Evolutionary conservation across 2,113 vertebrate genomes (phyloP).

Genomic region (Nesoenas mayeri): DNA sequence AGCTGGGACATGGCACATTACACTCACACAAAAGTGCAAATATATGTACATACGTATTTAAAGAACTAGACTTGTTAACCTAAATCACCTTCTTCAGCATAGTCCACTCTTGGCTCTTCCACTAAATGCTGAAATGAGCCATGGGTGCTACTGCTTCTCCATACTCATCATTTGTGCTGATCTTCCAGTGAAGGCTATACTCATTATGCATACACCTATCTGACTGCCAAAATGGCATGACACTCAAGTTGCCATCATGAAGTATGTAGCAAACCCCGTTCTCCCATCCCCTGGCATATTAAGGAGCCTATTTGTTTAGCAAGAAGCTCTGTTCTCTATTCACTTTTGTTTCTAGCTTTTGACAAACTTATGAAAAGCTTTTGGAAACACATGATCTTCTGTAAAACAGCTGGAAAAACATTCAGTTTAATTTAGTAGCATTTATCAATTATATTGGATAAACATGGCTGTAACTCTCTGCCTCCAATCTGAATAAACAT

Average conservation of each 20-base stretch:
- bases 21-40: neutral
- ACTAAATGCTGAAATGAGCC: neutral
- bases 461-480: neutral
- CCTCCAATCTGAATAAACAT: neutral
- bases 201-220: neutral
- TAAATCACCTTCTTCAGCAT: neutral
- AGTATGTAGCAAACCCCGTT: neutral
- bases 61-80: neutral
- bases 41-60: rapidly evolving
- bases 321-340: neutral
- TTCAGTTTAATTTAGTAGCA: neutral
- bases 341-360: neutral
- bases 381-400: neutral
- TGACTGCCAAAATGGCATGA: constrained; percentile 12
- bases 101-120: neutral
- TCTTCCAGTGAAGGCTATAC: neutral
- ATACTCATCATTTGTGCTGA: neutral
- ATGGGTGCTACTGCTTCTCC: neutral
- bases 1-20: neutral
- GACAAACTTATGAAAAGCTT: neutral
- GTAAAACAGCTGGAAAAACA: neutral
- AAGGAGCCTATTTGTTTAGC: constrained; percentile 46
- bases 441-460: neutral
- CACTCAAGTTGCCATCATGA: constrained; percentile 8
- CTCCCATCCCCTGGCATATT: constrained; percentile 1